phyloP scores from a whole-genome alignment of 2,888 invertebrate genomes.

The Yponomeuta plumbellus region DNA sequence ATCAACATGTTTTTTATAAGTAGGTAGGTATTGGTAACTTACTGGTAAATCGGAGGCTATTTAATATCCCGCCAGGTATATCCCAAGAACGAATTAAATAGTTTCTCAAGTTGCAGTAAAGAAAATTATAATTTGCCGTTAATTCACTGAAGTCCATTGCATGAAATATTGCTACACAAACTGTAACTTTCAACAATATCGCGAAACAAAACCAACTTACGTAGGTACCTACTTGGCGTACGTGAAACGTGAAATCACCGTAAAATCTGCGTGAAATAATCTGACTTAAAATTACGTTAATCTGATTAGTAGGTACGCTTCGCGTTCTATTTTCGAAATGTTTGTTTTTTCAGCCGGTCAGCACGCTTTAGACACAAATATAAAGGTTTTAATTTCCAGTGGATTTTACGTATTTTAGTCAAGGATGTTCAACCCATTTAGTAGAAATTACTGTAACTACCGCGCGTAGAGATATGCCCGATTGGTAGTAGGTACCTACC shows the following conservation, averaged over 20 bases:
- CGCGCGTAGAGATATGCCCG: too few relatives aligned
- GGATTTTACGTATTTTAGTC: not conserved
- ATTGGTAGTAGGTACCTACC: too few relatives aligned
- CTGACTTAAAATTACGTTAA: not conserved
- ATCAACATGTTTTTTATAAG: too few relatives aligned
- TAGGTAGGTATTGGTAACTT: not conserved
- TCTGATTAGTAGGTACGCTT: not conserved
- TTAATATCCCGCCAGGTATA: constrained; percentile 46
- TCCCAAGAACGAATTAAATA: constrained; percentile 53
- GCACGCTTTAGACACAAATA: not conserved
- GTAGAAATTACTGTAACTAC: too few relatives aligned
- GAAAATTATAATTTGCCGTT: constrained; percentile 34
- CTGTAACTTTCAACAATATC: too few relatives aligned
- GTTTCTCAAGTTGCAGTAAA: constrained; percentile 49
- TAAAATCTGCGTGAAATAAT: too few relatives aligned
- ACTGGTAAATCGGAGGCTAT: constrained; percentile 23
- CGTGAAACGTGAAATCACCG: too few relatives aligned
- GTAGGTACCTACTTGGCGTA: not conserved
- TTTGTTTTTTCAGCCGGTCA: not conserved
- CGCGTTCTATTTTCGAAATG: not conserved
- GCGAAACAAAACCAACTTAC: not conserved
- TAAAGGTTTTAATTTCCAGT: not conserved
- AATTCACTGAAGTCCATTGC: constrained; percentile 33
- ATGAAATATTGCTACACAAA: not conserved
- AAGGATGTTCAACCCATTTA: too few relatives aligned